phyloP scores from a whole-genome alignment of 2,113 vertebrate species.

The Cavia aperea region DNA sequence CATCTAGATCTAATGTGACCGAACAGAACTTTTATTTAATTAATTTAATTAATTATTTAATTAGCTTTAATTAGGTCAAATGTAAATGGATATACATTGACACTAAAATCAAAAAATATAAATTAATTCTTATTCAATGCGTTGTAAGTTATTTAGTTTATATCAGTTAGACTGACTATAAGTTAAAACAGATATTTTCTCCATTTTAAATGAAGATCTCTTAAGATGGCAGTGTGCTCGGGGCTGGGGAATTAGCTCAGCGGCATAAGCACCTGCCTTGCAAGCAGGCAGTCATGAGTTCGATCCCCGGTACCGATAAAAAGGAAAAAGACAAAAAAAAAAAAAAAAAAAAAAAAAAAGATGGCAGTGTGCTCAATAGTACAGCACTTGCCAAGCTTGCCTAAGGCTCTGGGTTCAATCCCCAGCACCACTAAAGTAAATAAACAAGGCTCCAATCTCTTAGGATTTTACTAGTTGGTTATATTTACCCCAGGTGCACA shows the following conservation, averaged over 20 bases:
- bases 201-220: background rate
- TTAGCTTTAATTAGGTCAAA: conserved; percentile 30
- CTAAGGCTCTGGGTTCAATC: no score
- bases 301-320: no score
- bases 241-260: no score
- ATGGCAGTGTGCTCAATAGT: background rate
- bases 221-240: background rate
- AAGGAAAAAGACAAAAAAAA: no score
- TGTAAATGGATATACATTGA: background rate
- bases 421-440: background rate
- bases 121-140: conserved; percentile 22
- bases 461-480: background rate
- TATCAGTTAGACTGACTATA: background rate
- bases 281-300: no score
- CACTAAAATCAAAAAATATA: conserved; percentile 1
- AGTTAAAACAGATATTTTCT: conserved; percentile 18
- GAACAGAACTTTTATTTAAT: background rate
- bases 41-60: no score
- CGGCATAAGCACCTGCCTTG: no score
- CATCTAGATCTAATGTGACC: background rate
- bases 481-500: background rate
- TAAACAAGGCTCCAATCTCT: background rate
- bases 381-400: no score
- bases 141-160: conserved; percentile 2
- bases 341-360: no score